Conservation (phyloP, 2,888 invertebrate genomes). For the Himalopsyche anomala region DNA sequence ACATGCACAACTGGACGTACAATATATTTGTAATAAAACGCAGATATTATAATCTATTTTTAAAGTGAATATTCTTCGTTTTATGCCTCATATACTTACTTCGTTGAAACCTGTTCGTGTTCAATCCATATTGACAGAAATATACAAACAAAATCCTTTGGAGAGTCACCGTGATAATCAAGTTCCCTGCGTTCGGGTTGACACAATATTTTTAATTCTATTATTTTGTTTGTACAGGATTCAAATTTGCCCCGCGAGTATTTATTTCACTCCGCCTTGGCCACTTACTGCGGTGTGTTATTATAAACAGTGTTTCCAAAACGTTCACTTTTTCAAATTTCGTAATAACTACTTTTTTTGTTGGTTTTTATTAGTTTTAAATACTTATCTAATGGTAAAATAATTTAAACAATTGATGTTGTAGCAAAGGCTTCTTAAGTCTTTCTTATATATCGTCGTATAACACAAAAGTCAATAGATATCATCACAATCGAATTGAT, state of each 20-base stretch:
- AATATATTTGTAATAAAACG: too few species aligned
- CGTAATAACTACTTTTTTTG: too few species aligned
- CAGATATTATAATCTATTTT: too few species aligned
- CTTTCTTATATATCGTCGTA: too few species aligned
- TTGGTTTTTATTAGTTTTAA: background rate
- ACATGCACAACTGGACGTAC: too few species aligned
- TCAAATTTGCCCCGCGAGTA: conserved; percentile 46
- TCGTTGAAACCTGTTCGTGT: conserved; percentile 54
- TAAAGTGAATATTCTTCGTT: too few species aligned
- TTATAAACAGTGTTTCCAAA: background rate
- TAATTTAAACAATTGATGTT: too few species aligned
- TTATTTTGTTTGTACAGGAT: conserved; percentile 68
- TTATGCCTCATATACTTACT: too few species aligned
- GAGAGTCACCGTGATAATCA: conserved; percentile 72
- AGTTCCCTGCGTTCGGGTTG: conserved; percentile 69
- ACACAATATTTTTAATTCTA: conserved; percentile 63
- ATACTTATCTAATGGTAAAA: too few species aligned
- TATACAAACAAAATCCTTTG: conserved; percentile 70
- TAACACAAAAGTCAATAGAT: too few species aligned
- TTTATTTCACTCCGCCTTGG: conserved; percentile 29
- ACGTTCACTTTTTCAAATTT: background rate
- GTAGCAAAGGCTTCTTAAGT: too few species aligned
- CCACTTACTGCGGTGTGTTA: background rate
- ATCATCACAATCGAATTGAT: too few species aligned
- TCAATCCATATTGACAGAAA: conserved; percentile 65